Evolutionary conservation across 2,113 vertebrate genomes (phyloP), one percentile per base, ranked within the genome.

Genomic region (Malurus melanocephalus): DNA sequence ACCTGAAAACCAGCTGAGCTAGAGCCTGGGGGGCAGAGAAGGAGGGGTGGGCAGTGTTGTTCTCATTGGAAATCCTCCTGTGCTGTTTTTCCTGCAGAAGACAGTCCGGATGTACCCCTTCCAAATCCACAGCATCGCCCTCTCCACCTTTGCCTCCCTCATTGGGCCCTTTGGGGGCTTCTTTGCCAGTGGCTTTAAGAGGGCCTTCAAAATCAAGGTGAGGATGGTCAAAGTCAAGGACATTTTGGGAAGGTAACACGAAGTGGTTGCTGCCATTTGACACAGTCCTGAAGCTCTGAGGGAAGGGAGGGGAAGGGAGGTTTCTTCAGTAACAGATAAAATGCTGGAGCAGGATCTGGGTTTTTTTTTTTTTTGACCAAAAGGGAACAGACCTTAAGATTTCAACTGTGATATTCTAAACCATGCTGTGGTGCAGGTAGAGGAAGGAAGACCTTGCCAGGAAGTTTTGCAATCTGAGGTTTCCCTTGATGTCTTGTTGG

Each of bases 181-280:
- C 97, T 99, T 99, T 11, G 99, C 99, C 75, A 99, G 99, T 13
- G 99, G 99, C 56, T 99, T 99, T 84, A 99, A 99, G 91, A 98
- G 99, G 77, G 99, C 99, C 71, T 99, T 99, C 89, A 99, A 99
- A 96, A 99, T 99, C 93, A 99, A 99, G 98, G 99, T 99, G 97
- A 86, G 40, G 46, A 11, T 13, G 26, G 57, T 45, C 30, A 19
- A 43, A 30, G 24, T 19, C 7, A 2, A 18, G 28, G 24, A 4
- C 5, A 1, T 28, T 26, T 22, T 13, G 16, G n/a, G 71, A 33
- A 59, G 38, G 45, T 33, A 18, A 11, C 30, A 6, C 4, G 4
- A 1, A 24, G 26, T 3, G 35, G 35, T 19, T 59, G 60, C 48
- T 55, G 14, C 22, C 38, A 2, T 43, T 66, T 2, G 0, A 6